phyloP scores from a whole-genome alignment of 2,888 invertebrate genomes.

The Barypeithes pellucidus region DNA sequence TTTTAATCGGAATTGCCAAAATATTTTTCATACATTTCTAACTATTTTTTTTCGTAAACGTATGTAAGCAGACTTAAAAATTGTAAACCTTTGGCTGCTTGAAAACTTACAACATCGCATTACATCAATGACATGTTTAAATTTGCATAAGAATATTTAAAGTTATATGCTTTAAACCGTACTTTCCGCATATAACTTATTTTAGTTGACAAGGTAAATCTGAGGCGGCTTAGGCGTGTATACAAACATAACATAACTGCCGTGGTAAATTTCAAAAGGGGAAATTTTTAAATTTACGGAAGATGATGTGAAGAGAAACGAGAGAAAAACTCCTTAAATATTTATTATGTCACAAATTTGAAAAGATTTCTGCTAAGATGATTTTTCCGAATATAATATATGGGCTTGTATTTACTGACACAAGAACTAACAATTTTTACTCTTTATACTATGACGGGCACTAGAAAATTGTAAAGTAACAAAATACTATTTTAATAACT shows the following conservation, averaged over 20 bases:
- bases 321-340: neutral
- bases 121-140: slow-evolving; percentile 18
- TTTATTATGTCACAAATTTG: slow-evolving; percentile 1
- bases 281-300: slow-evolving; percentile 8
- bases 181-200: slow-evolving; percentile 22
- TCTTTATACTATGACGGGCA: too few species aligned
- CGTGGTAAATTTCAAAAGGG: slow-evolving; percentile 15
- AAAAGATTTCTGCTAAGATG: neutral
- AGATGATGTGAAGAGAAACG: neutral
- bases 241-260: slow-evolving; percentile 18
- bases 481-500: too few species aligned
- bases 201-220: slow-evolving; percentile 23
- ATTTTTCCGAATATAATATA: too few species aligned
- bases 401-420: too few species aligned
- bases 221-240: slow-evolving; percentile 19
- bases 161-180: slow-evolving; percentile 6
- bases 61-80: neutral
- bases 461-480: too few species aligned
- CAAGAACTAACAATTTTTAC: too few species aligned
- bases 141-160: slow-evolving; percentile 9
- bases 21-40: too few species aligned
- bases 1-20: too few species aligned
- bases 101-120: neutral
- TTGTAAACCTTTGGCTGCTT: neutral
- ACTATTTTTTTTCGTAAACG: too few species aligned